Base-by-base conservation (phyloP, 2,113 vertebrate genomes). In the Phaethon lepturus region DNA sequence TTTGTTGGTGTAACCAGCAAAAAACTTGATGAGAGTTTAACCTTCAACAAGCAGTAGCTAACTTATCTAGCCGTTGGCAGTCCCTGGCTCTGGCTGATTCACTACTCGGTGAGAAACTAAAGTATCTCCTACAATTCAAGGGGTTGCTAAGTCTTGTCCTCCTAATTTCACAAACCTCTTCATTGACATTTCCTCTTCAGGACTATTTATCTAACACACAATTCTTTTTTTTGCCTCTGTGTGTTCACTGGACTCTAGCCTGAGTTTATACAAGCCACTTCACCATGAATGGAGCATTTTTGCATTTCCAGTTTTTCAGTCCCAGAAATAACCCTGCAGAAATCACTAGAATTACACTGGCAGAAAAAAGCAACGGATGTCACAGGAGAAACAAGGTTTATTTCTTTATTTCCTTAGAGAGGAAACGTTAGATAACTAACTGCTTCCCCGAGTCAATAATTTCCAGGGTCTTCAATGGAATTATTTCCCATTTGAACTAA, bases 191-290 rank as follows among this genome's bases (percentile, higher is more conserved):
- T 84, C 86, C 84, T 91, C 73, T 85, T 91, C 94, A 86, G 78
- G 63, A 95, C 42, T 62, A 60, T 93, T 94, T 93, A 38, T 89
- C 40, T 85, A 38, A 83, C 40, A 59, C 44, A 59, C 44, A 56
- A 25, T 45, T 73, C 33, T 75, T 55, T 58, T 50, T 18, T 9
- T 5, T 9, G 14, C n/a, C 7, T 63, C 50, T 47, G 10, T 45
- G 74, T 58, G 52, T 68, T 91, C 88, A 58, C 68, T 93, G 93
- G 88, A 86, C 88, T 92, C 59, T 5, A 78, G 33, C 38, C 73
- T 72, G 76, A 45, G 45, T 89, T 95, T 95, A 75, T n/a, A 79
- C 20, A 82, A 85, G 42, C 66, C 80, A 87, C 86, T 97, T 87
- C 83, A 84, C 53, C 45, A n/a, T 53, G 83, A 89, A 93, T 52